A percentile compares a stretch with the other conserved stretches of the same genome.
Evolutionary conservation across 1,140 invertebrate species (phyloP).

Genomic region (Drosophila auraria): DNA sequence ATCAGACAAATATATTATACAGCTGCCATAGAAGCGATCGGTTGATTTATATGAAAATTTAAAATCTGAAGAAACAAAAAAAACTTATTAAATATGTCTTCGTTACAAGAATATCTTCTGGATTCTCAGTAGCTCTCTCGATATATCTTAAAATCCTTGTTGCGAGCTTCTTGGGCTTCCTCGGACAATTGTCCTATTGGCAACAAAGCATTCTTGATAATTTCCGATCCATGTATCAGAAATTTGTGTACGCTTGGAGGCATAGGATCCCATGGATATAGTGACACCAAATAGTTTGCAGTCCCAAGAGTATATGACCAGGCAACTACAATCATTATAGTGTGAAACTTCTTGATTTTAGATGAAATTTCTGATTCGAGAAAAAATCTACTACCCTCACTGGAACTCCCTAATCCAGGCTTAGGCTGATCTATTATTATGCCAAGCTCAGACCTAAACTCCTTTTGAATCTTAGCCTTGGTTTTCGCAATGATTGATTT

Average conservation of each 20-base stretch:
- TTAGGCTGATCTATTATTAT: neutral
- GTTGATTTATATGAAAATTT: no score
- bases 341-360: no score
- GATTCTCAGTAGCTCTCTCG: no score
- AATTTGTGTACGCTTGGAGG: constrained; percentile 1
- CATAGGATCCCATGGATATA: constrained; percentile 3
- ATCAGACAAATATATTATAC: no score
- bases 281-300: neutral
- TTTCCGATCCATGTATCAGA: constrained; percentile 1
- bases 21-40: no score
- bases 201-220: constrained; percentile 3
- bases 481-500: neutral
- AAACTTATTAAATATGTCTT: no score
- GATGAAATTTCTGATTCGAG: constrained; percentile 1
- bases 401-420: neutral
- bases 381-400: constrained; percentile 10
- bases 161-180: constrained; percentile 10
- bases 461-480: no score
- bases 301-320: neutral
- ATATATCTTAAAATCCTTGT: no score
- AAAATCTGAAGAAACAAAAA: no score
- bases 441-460: no score
- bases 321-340: neutral
- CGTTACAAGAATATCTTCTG: no score
- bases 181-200: constrained; percentile 12